Evolutionary conservation across 1,140 invertebrate genomes (phyloP).

Genomic region (Homarus americanus): DNA sequence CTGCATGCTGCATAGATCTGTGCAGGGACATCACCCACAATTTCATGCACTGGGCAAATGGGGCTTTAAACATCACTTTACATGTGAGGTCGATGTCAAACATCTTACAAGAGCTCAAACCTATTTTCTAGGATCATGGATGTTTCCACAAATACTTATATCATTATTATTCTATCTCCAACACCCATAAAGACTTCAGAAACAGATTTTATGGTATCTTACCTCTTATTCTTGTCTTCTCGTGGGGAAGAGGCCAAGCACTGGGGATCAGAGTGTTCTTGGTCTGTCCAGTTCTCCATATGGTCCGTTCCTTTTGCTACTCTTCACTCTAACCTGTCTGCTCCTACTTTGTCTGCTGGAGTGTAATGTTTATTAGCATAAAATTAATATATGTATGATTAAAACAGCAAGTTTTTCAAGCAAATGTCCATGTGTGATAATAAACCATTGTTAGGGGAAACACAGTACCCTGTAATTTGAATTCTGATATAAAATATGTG

Average conservation of each 20-base stretch:
- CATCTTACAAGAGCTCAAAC: background rate
- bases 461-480: no score
- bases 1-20: no score
- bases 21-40: no score
- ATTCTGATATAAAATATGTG: no score
- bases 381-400: no score
- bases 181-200: background rate
- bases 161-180: background rate
- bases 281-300: slow-evolving; percentile 81
- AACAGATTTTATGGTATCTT: background rate
- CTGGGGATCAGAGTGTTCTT: slow-evolving; percentile 81
- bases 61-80: no score
- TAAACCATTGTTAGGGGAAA: no score
- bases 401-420: no score
- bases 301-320: slow-evolving; percentile 82
- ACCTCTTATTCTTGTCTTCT: slow-evolving; percentile 83
- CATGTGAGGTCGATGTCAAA: no score
- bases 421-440: no score
- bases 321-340: slow-evolving; percentile 83
- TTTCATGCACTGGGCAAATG: no score
- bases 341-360: slow-evolving; percentile 79
- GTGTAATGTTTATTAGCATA: background rate
- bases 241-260: slow-evolving; percentile 79
- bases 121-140: background rate
- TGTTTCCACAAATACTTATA: background rate